phyloP scores from a whole-genome alignment of 2,888 invertebrate genomes.

The Eristalis tenax region DNA sequence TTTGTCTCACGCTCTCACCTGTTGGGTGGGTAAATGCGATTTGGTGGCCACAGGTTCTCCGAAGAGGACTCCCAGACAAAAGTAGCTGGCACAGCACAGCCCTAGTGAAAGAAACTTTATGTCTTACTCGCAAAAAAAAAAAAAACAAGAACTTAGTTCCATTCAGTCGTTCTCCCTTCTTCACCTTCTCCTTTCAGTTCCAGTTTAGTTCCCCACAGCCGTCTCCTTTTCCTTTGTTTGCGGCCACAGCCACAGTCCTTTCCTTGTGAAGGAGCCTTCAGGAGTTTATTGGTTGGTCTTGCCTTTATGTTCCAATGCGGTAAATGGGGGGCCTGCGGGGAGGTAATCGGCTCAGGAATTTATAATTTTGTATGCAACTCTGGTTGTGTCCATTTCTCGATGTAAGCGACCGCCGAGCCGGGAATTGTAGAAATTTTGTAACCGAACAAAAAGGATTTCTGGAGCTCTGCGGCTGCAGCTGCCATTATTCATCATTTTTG shows the following conservation, averaged over 20 bases:
- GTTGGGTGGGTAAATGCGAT: constrained; percentile 44
- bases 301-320: constrained; percentile 47
- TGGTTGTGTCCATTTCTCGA: not conserved
- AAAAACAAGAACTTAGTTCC: constrained; percentile 2
- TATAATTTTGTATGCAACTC: constrained; percentile 15
- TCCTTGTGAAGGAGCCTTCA: not conserved
- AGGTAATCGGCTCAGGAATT: not conserved
- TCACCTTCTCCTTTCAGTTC: not conserved
- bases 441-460: not conserved
- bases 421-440: not conserved
- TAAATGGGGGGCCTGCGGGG: constrained; percentile 16
- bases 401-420: not conserved
- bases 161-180: not conserved
- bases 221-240: not conserved
- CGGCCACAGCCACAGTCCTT: not conserved
- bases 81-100: not conserved
- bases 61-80: not conserved
- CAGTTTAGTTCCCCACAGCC: not conserved
- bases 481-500: constrained; percentile 16
- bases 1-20: not conserved
- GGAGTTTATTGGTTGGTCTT: constrained; percentile 38
- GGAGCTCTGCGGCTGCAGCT: not conserved
- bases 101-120: constrained; percentile 31
- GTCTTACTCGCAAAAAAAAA: constrained; percentile 22
- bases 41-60: constrained; percentile 55